A percentile compares a stretch with the other conserved stretches of the same genome.
Evolutionary conservation across 2,113 vertebrate species (phyloP).

Genomic region (Notarius quadriscutis): DNA sequence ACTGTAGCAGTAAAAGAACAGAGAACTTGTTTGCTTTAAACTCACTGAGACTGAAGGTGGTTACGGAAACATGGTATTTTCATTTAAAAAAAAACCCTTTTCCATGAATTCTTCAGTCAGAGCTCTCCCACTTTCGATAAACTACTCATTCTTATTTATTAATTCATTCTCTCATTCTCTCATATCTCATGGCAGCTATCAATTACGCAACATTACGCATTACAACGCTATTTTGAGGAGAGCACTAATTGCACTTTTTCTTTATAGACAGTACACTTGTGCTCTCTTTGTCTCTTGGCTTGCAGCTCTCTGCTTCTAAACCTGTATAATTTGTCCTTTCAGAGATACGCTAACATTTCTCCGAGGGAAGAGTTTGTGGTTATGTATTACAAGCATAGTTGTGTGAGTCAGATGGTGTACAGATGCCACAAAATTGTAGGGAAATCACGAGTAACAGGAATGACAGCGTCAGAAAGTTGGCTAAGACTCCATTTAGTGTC

Average conservation of each 20-base stretch:
- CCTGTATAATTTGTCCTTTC: not conserved
- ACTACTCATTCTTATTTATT: not conserved
- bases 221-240: not conserved
- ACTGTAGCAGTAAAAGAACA: not conserved
- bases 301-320: not conserved
- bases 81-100: not conserved
- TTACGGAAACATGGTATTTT: not conserved
- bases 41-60: not conserved
- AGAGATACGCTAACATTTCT: not conserved
- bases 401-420: not conserved
- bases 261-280: not conserved
- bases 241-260: not conserved
- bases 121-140: not conserved
- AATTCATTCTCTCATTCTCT: not conserved
- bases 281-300: not conserved
- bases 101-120: not conserved
- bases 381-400: not conserved
- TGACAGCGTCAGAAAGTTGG: not conserved
- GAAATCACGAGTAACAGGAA: not conserved
- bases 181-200: not conserved
- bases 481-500: not conserved
- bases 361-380: slow-evolving; percentile 14
- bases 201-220: not conserved
- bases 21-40: not conserved
- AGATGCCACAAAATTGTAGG: not conserved